Evolutionary conservation across 2,888 invertebrate species (phyloP).

Genomic region (Drosophila mettleri): DNA sequence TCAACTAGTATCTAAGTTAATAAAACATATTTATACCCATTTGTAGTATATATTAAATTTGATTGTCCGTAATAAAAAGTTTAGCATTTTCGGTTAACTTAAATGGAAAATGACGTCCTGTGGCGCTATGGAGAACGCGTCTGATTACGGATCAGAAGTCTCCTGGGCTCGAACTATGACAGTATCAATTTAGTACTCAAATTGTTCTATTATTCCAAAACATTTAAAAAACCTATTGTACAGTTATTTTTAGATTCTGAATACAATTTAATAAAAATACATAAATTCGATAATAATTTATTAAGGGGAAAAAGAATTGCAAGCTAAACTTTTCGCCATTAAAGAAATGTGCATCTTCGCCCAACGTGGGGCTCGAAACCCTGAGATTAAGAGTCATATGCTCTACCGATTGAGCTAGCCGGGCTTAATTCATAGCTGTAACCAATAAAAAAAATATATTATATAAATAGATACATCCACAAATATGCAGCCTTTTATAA

Average conservation of each 20-base stretch:
- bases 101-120: slow-evolving; percentile 68
- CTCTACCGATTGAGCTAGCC: slow-evolving; percentile 85
- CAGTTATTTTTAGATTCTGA: too few species aligned
- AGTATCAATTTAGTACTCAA: too few species aligned
- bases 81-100: too few species aligned
- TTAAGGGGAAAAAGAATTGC: too few species aligned
- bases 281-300: not conserved
- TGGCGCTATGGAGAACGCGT: slow-evolving; percentile 84
- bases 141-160: slow-evolving; percentile 85
- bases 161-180: slow-evolving; percentile 85
- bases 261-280: too few species aligned
- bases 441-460: not conserved
- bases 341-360: slow-evolving; percentile 57
- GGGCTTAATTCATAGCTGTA: too few species aligned
- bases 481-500: not conserved
- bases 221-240: too few species aligned
- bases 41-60: not conserved
- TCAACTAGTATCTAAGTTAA: not conserved
- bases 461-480: not conserved
- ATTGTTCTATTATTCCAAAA: too few species aligned
- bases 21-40: not conserved
- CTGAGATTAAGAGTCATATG: slow-evolving; percentile 85
- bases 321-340: too few species aligned
- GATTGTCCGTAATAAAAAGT: not conserved
- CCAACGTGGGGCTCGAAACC: slow-evolving; percentile 85